Evolutionary conservation across 2,888 invertebrate genomes (phyloP).

Genomic region (Ichneumon xanthorius): DNA sequence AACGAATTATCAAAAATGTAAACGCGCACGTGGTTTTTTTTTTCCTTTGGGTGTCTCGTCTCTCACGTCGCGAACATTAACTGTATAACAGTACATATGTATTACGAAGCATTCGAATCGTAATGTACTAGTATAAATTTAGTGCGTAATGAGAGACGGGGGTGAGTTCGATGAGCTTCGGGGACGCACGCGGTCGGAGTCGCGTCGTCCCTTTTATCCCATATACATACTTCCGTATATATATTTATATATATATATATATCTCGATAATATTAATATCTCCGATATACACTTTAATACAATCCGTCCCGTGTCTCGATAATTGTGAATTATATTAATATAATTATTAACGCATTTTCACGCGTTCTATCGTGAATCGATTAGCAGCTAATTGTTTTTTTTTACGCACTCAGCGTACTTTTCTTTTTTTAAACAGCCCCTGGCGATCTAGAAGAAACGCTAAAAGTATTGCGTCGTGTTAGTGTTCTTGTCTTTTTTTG

Average conservation of each 20-base stretch:
- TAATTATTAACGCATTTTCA: conserved; percentile 28
- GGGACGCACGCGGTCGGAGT: not conserved
- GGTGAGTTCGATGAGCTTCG: conserved; percentile 8
- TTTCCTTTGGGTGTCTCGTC: conserved; percentile 19
- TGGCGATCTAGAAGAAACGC: conserved; percentile 45
- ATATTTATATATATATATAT: conserved; percentile 19
- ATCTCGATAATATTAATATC: not conserved
- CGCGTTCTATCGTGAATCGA: conserved; percentile 29
- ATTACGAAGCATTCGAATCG: conserved; percentile 46
- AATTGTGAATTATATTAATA: conserved; percentile 18
- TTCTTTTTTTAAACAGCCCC: conserved; percentile 38
- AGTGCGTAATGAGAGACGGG: conserved; percentile 30
- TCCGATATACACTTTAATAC: conserved; percentile 8
- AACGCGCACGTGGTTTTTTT: conserved; percentile 55
- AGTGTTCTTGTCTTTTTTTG: too few relatives aligned
- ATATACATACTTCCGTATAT: not conserved
- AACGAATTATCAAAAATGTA: conserved; percentile 69
- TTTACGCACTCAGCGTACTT: conserved; percentile 29
- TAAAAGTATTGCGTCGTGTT: conserved; percentile 16
- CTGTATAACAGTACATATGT: conserved; percentile 52
- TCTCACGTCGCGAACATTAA: conserved; percentile 53
- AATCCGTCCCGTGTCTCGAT: conserved; percentile 13
- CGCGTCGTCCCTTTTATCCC: not conserved
- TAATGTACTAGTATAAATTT: conserved; percentile 56
- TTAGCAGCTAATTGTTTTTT: conserved; percentile 35